These are phyloP conservation scores for Epicauta chinensis DNA, from an alignment of 1,140 invertebrate species.

Conservation along the genomic window DNA sequence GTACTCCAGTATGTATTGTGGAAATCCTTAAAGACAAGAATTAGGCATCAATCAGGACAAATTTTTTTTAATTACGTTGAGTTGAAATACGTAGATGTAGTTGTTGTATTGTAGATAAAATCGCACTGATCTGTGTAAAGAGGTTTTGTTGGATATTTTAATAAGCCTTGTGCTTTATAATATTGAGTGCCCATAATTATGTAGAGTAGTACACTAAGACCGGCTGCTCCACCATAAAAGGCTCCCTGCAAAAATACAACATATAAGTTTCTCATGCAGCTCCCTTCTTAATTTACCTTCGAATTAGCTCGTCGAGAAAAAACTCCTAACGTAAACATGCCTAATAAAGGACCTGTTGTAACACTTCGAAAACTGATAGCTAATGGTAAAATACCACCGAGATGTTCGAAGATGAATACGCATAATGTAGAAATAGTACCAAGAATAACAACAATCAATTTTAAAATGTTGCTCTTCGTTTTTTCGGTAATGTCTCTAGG, in stretches of 20 bases:
- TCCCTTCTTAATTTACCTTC: slow-evolving; percentile 41
- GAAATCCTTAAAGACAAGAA: not conserved
- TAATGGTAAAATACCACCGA: slow-evolving; percentile 56
- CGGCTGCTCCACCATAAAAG: slow-evolving; percentile 21
- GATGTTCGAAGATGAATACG: slow-evolving; percentile 54
- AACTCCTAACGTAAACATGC: slow-evolving; percentile 60
- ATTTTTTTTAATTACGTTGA: not conserved
- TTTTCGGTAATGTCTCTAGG: slow-evolving; percentile 42
- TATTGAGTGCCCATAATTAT: slow-evolving; percentile 22
- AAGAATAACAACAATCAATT: slow-evolving; percentile 52
- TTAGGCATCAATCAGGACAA: not conserved
- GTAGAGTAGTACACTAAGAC: not conserved
- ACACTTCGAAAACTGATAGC: slow-evolving; percentile 57
- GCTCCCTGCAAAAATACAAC: slow-evolving; percentile 25
- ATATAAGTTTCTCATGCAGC: slow-evolving; percentile 1
- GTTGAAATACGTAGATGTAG: not conserved
- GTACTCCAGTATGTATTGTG: not conserved
- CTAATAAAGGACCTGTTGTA: slow-evolving; percentile 57
- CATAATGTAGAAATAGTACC: slow-evolving; percentile 52
- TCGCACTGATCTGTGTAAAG: slow-evolving; percentile 24
- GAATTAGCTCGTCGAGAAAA: slow-evolving; percentile 57
- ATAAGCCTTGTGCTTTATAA: slow-evolving; percentile 22
- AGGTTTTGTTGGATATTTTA: slow-evolving; percentile 21
- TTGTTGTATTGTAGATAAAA: not conserved
- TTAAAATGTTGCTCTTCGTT: slow-evolving; percentile 46